These are phyloP conservation scores for Ophonus ardosiacus DNA, from an alignment of 2,888 invertebrate species.

Conservation along the genomic window DNA sequence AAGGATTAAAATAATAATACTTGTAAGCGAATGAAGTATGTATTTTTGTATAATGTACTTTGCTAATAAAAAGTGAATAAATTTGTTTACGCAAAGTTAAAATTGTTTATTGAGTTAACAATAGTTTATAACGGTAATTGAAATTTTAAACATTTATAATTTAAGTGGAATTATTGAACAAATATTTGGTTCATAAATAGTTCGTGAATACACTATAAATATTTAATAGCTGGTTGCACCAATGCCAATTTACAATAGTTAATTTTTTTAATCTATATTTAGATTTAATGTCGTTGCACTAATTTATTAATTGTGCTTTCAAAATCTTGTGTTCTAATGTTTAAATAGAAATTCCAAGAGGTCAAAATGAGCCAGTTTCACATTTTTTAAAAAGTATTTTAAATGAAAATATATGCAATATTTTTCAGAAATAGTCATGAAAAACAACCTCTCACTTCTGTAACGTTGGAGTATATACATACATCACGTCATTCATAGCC, in stretches of 20 bases:
- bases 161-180: neutral
- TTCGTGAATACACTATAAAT: constrained; percentile 1
- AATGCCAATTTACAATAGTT: too few relatives aligned
- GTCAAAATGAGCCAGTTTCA: too few relatives aligned
- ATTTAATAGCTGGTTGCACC: neutral
- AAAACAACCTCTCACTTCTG: too few relatives aligned
- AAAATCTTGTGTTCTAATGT: neutral
- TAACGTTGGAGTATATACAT: too few relatives aligned
- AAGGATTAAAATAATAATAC: constrained; percentile 40
- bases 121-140: constrained; percentile 1
- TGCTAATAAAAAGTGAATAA: neutral
- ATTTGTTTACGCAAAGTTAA: neutral
- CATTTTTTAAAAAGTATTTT: too few relatives aligned
- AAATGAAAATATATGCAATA: too few relatives aligned
- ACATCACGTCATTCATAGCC: too few relatives aligned
- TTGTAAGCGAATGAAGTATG: constrained; percentile 2
- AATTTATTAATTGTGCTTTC: too few relatives aligned
- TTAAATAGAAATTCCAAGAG: neutral
- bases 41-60: neutral
- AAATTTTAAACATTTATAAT: constrained; percentile 3
- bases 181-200: constrained; percentile 15
- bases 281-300: too few relatives aligned
- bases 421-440: too few relatives aligned
- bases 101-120: neutral
- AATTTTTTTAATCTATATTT: too few relatives aligned